phyloP scores from a whole-genome alignment of 2,113 vertebrate genomes.

The Grallaria varia region DNA sequence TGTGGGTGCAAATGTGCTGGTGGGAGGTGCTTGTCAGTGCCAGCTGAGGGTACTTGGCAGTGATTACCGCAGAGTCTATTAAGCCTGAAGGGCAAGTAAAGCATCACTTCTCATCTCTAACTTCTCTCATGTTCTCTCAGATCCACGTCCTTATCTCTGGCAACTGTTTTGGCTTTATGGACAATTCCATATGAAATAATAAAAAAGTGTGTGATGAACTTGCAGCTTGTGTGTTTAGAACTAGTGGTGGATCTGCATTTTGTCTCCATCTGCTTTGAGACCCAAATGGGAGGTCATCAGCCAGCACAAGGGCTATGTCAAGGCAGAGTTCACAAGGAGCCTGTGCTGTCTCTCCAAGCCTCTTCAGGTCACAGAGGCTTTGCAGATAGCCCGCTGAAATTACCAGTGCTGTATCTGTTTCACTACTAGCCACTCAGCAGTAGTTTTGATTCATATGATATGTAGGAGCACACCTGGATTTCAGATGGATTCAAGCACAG shows the following conservation, averaged over 20 bases:
- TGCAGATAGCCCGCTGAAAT: not conserved
- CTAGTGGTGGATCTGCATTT: not conserved
- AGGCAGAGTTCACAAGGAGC: not conserved
- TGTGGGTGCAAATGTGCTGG: rapidly evolving
- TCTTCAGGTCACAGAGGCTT: not conserved
- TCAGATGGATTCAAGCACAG: not conserved
- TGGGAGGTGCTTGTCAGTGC: not conserved
- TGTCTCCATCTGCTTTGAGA: not conserved
- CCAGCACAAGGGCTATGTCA: not conserved
- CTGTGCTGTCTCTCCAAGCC: not conserved
- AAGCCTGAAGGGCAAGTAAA: not conserved
- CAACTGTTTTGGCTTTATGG: not conserved
- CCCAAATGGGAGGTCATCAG: not conserved
- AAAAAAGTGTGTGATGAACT: not conserved
- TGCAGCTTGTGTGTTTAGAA: not conserved
- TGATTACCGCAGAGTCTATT: not conserved
- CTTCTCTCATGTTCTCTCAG: not conserved
- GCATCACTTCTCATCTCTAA: not conserved
- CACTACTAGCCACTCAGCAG: not conserved
- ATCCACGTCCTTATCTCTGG: not conserved
- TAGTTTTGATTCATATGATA: not conserved
- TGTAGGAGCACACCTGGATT: not conserved
- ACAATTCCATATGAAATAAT: not conserved
- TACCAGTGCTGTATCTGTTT: not conserved
- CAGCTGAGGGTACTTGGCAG: not conserved